Percentiles rank a stretch among this genome's conserved stretches.
phyloP scores from a whole-genome alignment of 2,888 invertebrate species.

The Agapostemon virescens region DNA sequence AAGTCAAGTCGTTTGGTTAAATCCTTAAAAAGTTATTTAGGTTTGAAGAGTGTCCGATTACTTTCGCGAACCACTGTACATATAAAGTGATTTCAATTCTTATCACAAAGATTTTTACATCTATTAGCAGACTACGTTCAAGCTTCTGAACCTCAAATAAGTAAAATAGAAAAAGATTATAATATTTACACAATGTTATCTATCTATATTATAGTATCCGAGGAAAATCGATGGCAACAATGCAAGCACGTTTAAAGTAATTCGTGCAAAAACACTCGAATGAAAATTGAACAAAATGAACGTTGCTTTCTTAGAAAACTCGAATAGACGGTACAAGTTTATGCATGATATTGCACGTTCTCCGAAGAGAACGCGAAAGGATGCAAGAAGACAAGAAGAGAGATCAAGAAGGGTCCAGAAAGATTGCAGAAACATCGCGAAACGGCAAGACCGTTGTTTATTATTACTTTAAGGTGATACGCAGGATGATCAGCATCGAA shows the following conservation, averaged over 20 bases:
- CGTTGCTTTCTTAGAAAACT: background rate
- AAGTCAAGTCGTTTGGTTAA: no score
- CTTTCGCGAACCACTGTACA: no score
- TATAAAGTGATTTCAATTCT: no score
- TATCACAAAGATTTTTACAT: no score
- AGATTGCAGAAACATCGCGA: slow-evolving; percentile 11
- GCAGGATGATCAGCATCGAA: slow-evolving; percentile 13
- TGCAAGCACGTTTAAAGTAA: background rate
- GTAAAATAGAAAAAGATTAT: no score
- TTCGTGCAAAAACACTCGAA: background rate
- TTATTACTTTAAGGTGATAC: slow-evolving; percentile 21
- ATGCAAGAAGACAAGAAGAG: background rate
- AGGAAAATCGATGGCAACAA: no score
- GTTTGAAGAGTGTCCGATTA: no score
- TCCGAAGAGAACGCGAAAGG: background rate
- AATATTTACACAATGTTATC: no score
- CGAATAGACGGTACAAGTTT: background rate
- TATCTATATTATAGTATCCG: no score
- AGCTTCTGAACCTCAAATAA: no score
- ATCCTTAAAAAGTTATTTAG: no score
- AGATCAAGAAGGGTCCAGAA: background rate
- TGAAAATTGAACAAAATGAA: background rate
- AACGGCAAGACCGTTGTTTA: slow-evolving; percentile 25
- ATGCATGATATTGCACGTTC: background rate
- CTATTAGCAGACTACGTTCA: no score